A percentile compares a stretch with the other conserved stretches of the same genome.
Conservation (phyloP, 2,888 invertebrate species). For the Thyatira batis region DNA sequence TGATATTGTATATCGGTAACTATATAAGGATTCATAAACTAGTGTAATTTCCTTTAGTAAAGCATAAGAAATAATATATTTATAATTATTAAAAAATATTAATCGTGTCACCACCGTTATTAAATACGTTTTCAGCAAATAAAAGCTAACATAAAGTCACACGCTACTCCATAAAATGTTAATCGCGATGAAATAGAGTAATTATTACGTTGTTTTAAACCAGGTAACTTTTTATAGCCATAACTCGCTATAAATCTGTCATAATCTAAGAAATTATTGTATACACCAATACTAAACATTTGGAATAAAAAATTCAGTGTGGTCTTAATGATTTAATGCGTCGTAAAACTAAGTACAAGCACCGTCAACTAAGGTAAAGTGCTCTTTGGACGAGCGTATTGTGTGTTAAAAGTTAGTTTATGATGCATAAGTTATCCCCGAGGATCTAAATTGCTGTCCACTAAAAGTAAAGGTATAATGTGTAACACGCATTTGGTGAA, state of each 20-base stretch:
- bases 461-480: slow-evolving; percentile 9
- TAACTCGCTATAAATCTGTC: slow-evolving; percentile 23
- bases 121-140: neutral
- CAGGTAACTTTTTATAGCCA: slow-evolving; percentile 17
- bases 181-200: slow-evolving; percentile 11
- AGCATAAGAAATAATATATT: neutral
- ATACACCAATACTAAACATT: slow-evolving; percentile 18
- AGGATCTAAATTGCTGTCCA: slow-evolving; percentile 16
- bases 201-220: slow-evolving; percentile 21
- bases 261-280: slow-evolving; percentile 28
- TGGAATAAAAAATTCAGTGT: slow-evolving; percentile 11
- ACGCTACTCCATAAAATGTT: slow-evolving; percentile 7
- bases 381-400: slow-evolving; percentile 7
- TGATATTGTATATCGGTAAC: too few relatives aligned
- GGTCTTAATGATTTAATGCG: slow-evolving; percentile 10
- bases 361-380: slow-evolving; percentile 6
- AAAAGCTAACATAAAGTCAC: neutral
- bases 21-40: too few relatives aligned
- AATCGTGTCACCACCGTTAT: neutral
- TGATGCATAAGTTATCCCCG: slow-evolving; percentile 17
- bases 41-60: too few relatives aligned
- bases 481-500: neutral
- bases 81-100: neutral
- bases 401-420: slow-evolving; percentile 19
- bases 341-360: slow-evolving; percentile 7